A percentile compares a stretch with the other conserved stretches of the same genome.
phyloP scores from a whole-genome alignment of 2,797 vertebrate species.

The Spinus pinus region DNA sequence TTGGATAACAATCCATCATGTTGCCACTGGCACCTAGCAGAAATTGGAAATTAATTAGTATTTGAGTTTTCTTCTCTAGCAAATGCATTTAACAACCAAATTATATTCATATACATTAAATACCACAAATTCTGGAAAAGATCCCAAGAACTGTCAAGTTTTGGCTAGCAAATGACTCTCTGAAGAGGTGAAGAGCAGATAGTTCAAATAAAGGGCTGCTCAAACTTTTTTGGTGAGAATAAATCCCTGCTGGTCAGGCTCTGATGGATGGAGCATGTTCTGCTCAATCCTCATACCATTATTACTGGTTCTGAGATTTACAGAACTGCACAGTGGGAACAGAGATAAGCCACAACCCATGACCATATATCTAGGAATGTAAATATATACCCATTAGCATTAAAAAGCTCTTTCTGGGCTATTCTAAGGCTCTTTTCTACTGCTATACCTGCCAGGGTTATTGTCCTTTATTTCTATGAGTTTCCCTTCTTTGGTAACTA shows the following conservation, averaged over 20 bases:
- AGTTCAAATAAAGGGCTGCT: neutral
- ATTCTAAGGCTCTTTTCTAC: neutral
- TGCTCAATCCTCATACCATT: neutral
- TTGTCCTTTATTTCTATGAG: neutral
- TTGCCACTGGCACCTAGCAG: neutral
- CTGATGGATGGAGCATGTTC: neutral
- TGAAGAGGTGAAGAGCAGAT: neutral
- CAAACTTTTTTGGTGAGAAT: neutral
- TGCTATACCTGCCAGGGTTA: neutral
- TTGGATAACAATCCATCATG: neutral
- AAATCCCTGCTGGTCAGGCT: neutral
- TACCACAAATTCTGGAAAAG: neutral
- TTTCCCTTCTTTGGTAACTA: neutral
- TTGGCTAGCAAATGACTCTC: neutral
- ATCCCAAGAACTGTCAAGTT: neutral
- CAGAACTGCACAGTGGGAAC: neutral
- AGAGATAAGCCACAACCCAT: neutral
- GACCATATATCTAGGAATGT: fast-evolving
- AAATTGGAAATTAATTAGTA: neutral
- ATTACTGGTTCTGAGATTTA: neutral
- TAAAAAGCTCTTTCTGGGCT: neutral
- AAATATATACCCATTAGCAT: neutral
- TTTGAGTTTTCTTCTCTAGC: neutral
- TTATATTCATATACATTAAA: neutral
- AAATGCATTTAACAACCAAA: neutral